Percentiles rank a stretch among this genome's conserved stretches.
Evolutionary conservation across 2,797 vertebrate species (phyloP).

Genomic region (Synaphobranchus kaupii): DNA sequence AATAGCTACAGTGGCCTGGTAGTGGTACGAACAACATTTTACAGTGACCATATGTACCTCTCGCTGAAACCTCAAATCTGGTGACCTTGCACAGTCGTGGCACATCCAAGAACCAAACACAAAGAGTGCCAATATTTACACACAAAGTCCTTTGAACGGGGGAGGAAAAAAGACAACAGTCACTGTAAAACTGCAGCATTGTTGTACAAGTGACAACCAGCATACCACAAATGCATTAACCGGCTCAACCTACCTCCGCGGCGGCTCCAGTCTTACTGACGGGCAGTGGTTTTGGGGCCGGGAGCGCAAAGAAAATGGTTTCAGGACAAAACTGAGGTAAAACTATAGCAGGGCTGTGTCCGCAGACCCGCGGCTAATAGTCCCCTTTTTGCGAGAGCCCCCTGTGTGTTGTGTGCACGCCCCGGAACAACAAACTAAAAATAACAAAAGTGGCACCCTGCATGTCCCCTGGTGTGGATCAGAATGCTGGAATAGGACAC

Average conservation of each 20-base stretch:
- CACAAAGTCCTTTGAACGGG: slow-evolving; percentile 42
- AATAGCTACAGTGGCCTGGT: not conserved
- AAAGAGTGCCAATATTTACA: slow-evolving; percentile 9
- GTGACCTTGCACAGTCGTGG: slow-evolving; percentile 65
- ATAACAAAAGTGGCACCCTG: slow-evolving; percentile 65
- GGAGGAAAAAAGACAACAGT: slow-evolving; percentile 48
- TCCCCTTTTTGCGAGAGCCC: slow-evolving; percentile 46
- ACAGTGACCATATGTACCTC: not conserved
- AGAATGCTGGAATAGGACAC: slow-evolving; percentile 53
- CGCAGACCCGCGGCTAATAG: slow-evolving; percentile 46
- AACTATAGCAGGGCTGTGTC: slow-evolving; percentile 34
- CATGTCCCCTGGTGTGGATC: slow-evolving; percentile 56
- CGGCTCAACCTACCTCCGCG: slow-evolving; percentile 55
- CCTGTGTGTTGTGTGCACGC: slow-evolving; percentile 40
- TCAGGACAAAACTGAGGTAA: slow-evolving; percentile 15
- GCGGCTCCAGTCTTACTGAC: slow-evolving; percentile 43
- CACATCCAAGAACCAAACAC: slow-evolving; percentile 52
- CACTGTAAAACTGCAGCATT: slow-evolving; percentile 44
- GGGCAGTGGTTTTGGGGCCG: not conserved
- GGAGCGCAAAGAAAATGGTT: not conserved
- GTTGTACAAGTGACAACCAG: slow-evolving; percentile 27
- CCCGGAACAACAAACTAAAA: slow-evolving; percentile 71
- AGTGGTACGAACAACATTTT: not conserved
- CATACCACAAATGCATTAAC: slow-evolving; percentile 30
- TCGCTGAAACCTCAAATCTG: not conserved